Conservation (phyloP, 2,888 invertebrate genomes). For the Masnerella sp. region DNA sequence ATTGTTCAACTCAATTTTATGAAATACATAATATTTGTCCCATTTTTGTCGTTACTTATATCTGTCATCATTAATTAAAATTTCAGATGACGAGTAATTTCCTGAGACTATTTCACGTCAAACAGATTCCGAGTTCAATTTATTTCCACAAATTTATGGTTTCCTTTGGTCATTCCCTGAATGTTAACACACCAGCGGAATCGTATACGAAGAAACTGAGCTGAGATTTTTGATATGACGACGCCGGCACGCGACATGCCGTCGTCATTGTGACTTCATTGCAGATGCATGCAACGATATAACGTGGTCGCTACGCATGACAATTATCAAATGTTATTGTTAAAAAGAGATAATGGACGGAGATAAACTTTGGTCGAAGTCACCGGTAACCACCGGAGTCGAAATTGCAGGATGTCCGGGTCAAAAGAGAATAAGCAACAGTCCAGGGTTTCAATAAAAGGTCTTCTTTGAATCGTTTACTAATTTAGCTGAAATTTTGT, state of each 20-base stretch:
- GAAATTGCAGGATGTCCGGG: slow-evolving; percentile 57
- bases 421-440: slow-evolving; percentile 54
- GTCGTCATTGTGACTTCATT: slow-evolving; percentile 56
- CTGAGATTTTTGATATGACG: slow-evolving; percentile 38
- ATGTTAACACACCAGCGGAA: slow-evolving; percentile 30
- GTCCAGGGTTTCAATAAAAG: too few species aligned
- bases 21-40: too few species aligned
- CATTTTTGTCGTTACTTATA: too few species aligned
- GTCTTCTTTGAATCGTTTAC: too few species aligned
- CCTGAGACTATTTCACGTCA: too few species aligned
- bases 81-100: too few species aligned
- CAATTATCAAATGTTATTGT: slow-evolving; percentile 55
- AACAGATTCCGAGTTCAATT: slow-evolving; percentile 1
- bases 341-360: slow-evolving; percentile 27
- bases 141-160: slow-evolving; percentile 39
- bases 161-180: slow-evolving; percentile 38
- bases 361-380: slow-evolving; percentile 29
- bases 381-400: slow-evolving; percentile 30
- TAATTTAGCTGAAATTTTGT: too few species aligned
- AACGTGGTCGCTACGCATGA: slow-evolving; percentile 54
- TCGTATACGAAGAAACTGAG: slow-evolving; percentile 15
- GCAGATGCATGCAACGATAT: slow-evolving; percentile 59
- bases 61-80: too few species aligned
- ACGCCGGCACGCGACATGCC: slow-evolving; percentile 59
- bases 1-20: too few species aligned